Base-by-base conservation (phyloP, 2,888 invertebrate genomes). In the Meloe dianella region DNA sequence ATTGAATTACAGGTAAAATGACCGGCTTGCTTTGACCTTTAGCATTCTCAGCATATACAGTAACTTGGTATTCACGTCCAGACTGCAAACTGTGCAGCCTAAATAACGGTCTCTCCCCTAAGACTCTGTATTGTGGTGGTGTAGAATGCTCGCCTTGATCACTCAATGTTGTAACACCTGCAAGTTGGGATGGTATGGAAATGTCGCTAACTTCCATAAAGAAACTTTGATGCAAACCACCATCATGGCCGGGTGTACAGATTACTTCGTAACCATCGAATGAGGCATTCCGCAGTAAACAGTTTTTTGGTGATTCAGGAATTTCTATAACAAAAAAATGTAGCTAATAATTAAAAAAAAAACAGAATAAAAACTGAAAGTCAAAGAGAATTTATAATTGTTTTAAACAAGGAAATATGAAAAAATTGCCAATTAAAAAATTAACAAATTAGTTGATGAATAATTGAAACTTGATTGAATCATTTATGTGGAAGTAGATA, bases 21-120 rank as follows among this genome's bases (percentile, higher is more conserved):
- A 92, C 91, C 1, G 93, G 90, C 64, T 87, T 85, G 71, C 93
- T 94, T 72, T 90, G 87, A 67, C 95, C 95, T 78, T 91, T 89
- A 8, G 92, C 91, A 75, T 95, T 95, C 74, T 92, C 91, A 22
- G 94, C 92, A 81, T 92, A 95, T 32, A 95, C 91, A 71, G 90
- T 86, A 72, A 94, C 87, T 79, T 92, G 91, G 84, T 95, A 95
- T 79, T 89, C 88, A 73, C 89, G 88, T 61, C 92, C 93, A 20
- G 94, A 91, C 66, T 91, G 88, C 67, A 95, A 85, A 72, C 90
- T 90, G 79, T 90, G 90, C 65, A 94, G 85, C 58, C 90, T 87
- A 78, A 93, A 93, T 74, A 89, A 88, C 1, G 93, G 93, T 85
- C 71, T 87, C 85, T 82, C 90, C 87, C 80, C 90, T 85, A 77